A percentile compares a stretch with the other conserved stretches of the same genome.
Evolutionary conservation across 2,797 vertebrate species (phyloP).

Genomic region (Pantherophis vulpinus): DNA sequence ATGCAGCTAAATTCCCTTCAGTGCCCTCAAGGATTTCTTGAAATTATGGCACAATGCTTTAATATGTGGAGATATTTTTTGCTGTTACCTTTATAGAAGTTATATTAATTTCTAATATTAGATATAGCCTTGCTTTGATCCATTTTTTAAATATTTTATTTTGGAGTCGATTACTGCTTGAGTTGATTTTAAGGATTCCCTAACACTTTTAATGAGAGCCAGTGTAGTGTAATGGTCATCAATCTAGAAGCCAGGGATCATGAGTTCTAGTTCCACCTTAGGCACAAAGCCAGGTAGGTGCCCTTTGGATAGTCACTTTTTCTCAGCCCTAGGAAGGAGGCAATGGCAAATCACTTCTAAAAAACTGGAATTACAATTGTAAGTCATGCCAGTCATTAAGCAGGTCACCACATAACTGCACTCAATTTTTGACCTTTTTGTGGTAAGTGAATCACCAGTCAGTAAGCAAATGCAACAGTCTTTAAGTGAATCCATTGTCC

Average conservation of each 20-base stretch:
- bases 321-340: neutral
- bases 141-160: constrained; percentile 8
- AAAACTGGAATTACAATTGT: neutral
- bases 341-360: neutral
- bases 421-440: neutral
- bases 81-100: neutral
- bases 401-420: neutral
- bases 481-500: neutral
- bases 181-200: neutral
- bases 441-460: too few relatives aligned
- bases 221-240: neutral
- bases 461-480: neutral
- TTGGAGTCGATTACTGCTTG: neutral
- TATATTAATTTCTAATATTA: neutral
- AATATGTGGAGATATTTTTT: neutral
- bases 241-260: neutral
- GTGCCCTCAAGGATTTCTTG: neutral
- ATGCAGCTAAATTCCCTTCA: neutral
- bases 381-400: neutral
- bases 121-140: neutral
- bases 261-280: neutral
- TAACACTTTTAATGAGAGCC: neutral
- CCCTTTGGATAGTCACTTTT: neutral
- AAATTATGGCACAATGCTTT: neutral
- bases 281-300: neutral